phyloP scores from a whole-genome alignment of 2,888 invertebrate genomes.

The Drosophila neotestacea region DNA sequence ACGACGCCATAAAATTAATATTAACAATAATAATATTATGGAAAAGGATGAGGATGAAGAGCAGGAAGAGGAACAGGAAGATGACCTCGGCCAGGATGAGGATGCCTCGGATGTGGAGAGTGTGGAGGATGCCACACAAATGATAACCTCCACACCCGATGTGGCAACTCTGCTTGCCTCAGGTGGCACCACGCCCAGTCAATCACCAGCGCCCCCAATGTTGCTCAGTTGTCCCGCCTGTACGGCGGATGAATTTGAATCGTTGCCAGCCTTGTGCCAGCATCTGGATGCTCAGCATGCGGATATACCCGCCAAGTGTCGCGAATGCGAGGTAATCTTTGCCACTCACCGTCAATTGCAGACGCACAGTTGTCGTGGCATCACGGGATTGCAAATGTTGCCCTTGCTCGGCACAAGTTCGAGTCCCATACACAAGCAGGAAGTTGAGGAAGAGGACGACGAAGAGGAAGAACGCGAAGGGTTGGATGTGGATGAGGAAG shows the following conservation, averaged over 20 bases:
- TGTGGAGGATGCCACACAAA: conserved; percentile 46
- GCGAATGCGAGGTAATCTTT: conserved; percentile 90
- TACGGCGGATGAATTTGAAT: conserved; percentile 87
- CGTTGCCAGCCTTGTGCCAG: conserved; percentile 87
- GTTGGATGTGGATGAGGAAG: conserved; percentile 20
- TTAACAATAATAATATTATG: conserved; percentile 79
- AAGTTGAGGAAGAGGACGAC: conserved; percentile 22
- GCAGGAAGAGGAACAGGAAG: neutral
- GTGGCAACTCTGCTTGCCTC: conserved; percentile 68
- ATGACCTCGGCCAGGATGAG: no score
- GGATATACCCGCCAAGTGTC: conserved; percentile 89
- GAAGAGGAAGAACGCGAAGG: conserved; percentile 30
- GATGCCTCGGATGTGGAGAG: conserved; percentile 4
- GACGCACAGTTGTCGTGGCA: conserved; percentile 86
- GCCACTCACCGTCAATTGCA: conserved; percentile 90
- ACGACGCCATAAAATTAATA: conserved; percentile 81
- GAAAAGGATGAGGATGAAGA: conserved; percentile 6
- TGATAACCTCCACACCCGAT: conserved; percentile 69
- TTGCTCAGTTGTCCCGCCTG: conserved; percentile 88
- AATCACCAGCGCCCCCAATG: conserved; percentile 1
- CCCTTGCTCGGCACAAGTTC: conserved; percentile 61
- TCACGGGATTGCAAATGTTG: conserved; percentile 28
- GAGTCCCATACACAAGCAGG: conserved; percentile 58
- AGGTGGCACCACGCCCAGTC: conserved; percentile 3
- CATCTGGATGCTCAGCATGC: conserved; percentile 90